Base-by-base conservation (phyloP, 30 jellyfish, hydroid and myxozoan species). In the Aurelia sp. region DNA sequence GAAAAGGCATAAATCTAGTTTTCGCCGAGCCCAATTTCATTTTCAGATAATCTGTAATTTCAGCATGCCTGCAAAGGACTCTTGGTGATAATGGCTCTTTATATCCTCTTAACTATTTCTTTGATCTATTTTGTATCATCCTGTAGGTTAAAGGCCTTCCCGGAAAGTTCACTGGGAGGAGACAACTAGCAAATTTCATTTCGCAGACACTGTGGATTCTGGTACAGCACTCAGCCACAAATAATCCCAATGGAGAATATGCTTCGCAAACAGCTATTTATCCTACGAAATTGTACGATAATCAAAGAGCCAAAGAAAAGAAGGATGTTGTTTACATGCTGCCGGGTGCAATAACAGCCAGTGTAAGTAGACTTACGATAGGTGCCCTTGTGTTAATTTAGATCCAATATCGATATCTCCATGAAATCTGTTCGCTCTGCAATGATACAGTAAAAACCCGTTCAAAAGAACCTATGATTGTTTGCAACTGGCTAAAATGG, bases 131-230 rank as follows among this genome's bases (percentile, higher is more conserved):
- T 31, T 53, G n/a, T n/a, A 50, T 81, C 67, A 50, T 6, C 8
- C 31, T 61, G 57, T 58, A 92, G 98, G 69, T 88, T 11, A 82
- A 78, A 69, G 97, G 97, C n/a, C 70, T 92, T 40, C 98, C 98
- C 5, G 53, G 78, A 4, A 80, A 63, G 38, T 88, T 92, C 62
- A 21, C 27, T 4, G 48, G 86, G 22, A 75, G 27, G 44, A 20
- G 61, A 24, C 86, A 87, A 76, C 57, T 92, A n/a, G 74, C 86
- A 1, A 74, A 75, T 2, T 82, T 87, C 21, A n/a, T 92, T 20
- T 50, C 69, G 35, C 84, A 93, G 48, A 55, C 80, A 21, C 67
- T 92, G 8, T 92, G 98, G 98, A 48, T 82, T 4, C 79, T 51
- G 9, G 97, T 92, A 20, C 90, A 64, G 55, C 98, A 92, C 81